Evolutionary conservation across 1,140 invertebrate genomes (phyloP).

Genomic region (Andricus grossulariae): DNA sequence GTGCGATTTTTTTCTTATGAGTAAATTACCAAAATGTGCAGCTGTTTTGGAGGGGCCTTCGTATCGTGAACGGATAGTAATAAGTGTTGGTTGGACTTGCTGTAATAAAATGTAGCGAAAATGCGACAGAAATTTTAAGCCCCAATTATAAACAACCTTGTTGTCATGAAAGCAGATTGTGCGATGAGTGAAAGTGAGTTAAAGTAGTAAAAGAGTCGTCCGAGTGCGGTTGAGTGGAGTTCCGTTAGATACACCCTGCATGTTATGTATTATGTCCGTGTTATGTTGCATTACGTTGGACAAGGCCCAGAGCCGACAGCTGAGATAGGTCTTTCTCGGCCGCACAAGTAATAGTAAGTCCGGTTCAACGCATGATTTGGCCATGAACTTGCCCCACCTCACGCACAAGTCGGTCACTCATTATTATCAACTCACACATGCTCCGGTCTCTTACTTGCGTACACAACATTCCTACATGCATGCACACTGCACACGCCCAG

Average conservation of each 20-base stretch:
- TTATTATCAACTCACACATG: conserved; percentile 58
- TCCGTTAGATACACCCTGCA: conserved; percentile 21
- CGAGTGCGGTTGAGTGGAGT: conserved; percentile 23
- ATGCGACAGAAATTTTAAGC: too few species aligned
- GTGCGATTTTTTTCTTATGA: too few species aligned
- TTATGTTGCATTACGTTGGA: conserved; percentile 3
- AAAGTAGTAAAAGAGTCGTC: conserved; percentile 17
- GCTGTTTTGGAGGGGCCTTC: too few species aligned
- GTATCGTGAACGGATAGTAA: too few species aligned
- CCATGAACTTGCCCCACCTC: conserved; percentile 68
- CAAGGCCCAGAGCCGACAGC: conserved; percentile 5
- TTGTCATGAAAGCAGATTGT: not conserved
- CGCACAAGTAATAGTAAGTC: conserved; percentile 29
- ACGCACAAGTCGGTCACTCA: conserved; percentile 63
- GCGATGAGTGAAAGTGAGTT: conserved; percentile 26
- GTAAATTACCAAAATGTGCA: too few species aligned
- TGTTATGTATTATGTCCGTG: not conserved
- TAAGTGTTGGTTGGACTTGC: too few species aligned
- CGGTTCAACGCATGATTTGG: conserved; percentile 46
- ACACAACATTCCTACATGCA: not conserved
- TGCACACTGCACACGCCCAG: not conserved
- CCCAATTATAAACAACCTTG: too few species aligned
- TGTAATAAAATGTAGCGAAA: too few species aligned
- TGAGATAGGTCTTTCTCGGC: conserved; percentile 43
- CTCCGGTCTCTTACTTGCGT: not conserved